Conservation (phyloP, 2,888 invertebrate genomes). For the Monoplex corrugatus region DNA sequence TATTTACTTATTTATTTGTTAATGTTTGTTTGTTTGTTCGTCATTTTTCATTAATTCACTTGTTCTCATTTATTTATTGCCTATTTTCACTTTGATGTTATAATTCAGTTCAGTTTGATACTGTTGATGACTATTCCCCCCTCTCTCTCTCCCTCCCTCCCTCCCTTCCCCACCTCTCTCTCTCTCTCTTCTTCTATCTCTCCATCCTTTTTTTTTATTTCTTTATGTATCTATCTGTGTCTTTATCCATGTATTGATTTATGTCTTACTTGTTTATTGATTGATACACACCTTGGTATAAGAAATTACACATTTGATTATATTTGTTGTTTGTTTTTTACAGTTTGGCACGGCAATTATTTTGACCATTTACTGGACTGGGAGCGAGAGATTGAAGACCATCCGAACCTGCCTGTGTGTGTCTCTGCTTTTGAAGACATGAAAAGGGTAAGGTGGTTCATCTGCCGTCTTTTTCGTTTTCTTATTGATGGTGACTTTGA, state of each 20-base stretch:
- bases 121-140: no score
- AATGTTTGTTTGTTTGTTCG: no score
- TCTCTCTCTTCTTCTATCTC: no score
- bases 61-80: no score
- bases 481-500: neutral
- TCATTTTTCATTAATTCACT: no score
- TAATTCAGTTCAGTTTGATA: no score
- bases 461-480: neutral
- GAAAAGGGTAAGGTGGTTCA: slow-evolving; percentile 31
- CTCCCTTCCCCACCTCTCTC: no score
- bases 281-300: neutral
- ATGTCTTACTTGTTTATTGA: neutral
- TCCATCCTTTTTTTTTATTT: no score
- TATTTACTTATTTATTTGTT: no score
- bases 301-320: neutral
- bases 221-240: no score
- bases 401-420: slow-evolving; percentile 27
- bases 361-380: slow-evolving; percentile 47
- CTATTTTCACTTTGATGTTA: no score
- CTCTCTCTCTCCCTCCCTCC: no score
- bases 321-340: neutral
- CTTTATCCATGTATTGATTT: neutral
- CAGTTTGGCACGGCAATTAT: slow-evolving; percentile 47
- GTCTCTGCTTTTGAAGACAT: slow-evolving; percentile 45
- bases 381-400: slow-evolving; percentile 42